Percentiles rank a stretch among this genome's conserved stretches.
phyloP scores from a whole-genome alignment of 2,888 invertebrate species.

The Lordiphosa andalusiaca region DNA sequence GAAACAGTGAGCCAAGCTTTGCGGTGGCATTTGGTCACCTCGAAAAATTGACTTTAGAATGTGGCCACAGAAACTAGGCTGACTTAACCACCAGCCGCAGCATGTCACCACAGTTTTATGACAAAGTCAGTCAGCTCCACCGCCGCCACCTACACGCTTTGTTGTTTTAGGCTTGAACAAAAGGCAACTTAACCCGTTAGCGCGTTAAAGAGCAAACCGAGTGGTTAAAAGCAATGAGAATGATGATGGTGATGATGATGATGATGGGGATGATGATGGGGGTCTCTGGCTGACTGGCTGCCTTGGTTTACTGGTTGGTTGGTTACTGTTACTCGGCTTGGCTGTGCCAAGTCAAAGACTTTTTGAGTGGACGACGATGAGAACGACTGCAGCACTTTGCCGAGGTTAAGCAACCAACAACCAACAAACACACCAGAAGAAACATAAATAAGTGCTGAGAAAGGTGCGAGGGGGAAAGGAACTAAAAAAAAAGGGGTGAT shows the following conservation, averaged over 20 bases:
- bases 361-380: conserved; percentile 56
- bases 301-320: conserved; percentile 41
- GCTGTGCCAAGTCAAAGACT: conserved; percentile 67
- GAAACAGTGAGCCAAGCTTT: conserved; percentile 25
- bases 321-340: conserved; percentile 15
- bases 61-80: conserved; percentile 25
- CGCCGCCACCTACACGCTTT: conserved; percentile 4
- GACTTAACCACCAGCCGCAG: no score
- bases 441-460: conserved; percentile 34
- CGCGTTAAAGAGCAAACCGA: conserved; percentile 73
- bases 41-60: conserved; percentile 55
- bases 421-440: conserved; percentile 41
- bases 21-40: conserved; percentile 38
- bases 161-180: conserved; percentile 48
- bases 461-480: not conserved
- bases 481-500: no score
- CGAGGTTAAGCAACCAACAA: conserved; percentile 67
- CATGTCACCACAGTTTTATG: conserved; percentile 29
- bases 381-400: conserved; percentile 60
- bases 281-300: conserved; percentile 40
- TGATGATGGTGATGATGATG: conserved; percentile 17
- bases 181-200: conserved; percentile 72
- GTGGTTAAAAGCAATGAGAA: conserved; percentile 58
- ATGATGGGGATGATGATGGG: conserved; percentile 23
- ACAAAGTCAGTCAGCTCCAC: conserved; percentile 44